These are phyloP conservation scores for Prietella phreatophila DNA, from an alignment of 2,113 vertebrate genomes.

Conservation along the genomic window DNA sequence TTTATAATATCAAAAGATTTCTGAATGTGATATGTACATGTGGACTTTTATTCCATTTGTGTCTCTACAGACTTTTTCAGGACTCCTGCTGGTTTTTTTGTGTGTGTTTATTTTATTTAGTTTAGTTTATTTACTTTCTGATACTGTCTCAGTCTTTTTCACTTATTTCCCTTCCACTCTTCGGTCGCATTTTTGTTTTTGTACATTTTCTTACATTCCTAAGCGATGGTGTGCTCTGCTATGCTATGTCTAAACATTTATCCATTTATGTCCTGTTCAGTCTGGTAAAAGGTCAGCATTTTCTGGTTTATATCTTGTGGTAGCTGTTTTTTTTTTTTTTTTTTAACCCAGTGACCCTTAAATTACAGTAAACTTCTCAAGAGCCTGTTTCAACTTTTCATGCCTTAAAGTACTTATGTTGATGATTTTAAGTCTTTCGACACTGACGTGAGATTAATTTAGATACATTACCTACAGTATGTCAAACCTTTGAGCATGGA, in stretches of 20 bases:
- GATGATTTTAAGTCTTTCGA: background rate
- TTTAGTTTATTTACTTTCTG: too few relatives aligned
- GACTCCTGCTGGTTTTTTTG: background rate
- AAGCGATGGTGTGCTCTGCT: background rate
- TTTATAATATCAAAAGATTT: background rate
- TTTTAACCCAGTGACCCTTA: background rate
- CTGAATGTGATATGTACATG: background rate
- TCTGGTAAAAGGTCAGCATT: background rate
- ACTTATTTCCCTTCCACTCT: background rate
- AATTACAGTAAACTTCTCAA: background rate
- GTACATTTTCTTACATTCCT: slow-evolving; percentile 15
- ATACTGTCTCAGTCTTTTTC: background rate
- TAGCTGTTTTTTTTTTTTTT: background rate
- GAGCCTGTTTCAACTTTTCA: background rate
- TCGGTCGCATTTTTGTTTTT: background rate
- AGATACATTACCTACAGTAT: background rate
- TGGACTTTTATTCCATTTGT: background rate
- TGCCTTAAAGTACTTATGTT: background rate
- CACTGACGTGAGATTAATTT: background rate
- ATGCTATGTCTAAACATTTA: background rate
- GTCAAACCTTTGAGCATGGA: background rate
- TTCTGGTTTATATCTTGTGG: background rate
- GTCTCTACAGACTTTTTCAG: background rate
- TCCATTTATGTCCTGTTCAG: background rate
- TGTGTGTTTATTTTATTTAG: background rate